Conservation (phyloP, 2,797 vertebrate genomes). For the Silurus aristotelis region DNA sequence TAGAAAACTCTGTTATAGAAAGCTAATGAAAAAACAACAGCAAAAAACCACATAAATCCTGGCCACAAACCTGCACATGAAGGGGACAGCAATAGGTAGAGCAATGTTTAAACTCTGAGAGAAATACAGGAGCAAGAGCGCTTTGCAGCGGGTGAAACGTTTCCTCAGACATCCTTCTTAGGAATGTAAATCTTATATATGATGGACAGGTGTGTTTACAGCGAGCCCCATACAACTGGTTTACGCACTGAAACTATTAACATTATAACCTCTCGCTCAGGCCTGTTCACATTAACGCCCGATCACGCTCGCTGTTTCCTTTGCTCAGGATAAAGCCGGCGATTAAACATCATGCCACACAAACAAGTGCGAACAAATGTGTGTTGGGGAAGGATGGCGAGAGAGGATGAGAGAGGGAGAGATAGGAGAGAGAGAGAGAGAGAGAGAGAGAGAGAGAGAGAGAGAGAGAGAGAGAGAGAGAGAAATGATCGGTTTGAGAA, state of each 20-base stretch:
- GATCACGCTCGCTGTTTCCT: constrained; percentile 64
- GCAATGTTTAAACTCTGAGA: neutral
- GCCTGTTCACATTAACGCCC: constrained; percentile 66
- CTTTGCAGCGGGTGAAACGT: neutral
- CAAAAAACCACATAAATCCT: neutral
- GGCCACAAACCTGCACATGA: neutral
- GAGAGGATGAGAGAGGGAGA: too few relatives aligned
- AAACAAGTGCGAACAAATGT: constrained; percentile 70
- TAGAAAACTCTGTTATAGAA: neutral
- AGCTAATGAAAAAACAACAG: neutral
- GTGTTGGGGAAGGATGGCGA: constrained; percentile 63
- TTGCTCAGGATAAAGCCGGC: constrained; percentile 55
- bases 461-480: constrained; percentile 45
- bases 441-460: constrained; percentile 1
- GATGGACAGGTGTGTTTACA: constrained; percentile 55
- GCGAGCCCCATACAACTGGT: constrained; percentile 51
- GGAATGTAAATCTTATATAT: constrained; percentile 59
- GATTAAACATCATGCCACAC: constrained; percentile 66
- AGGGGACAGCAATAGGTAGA: neutral
- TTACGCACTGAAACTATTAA: constrained; percentile 68
- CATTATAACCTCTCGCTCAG: constrained; percentile 66
- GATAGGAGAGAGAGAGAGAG: constrained; percentile 51
- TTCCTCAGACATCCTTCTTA: constrained; percentile 21
- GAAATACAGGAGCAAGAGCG: neutral
- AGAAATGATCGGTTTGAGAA: constrained; percentile 75